Evolutionary conservation across 2,113 vertebrate genomes (phyloP), one percentile per base, ranked within the genome.

Genomic region (Sylvietta virens): DNA sequence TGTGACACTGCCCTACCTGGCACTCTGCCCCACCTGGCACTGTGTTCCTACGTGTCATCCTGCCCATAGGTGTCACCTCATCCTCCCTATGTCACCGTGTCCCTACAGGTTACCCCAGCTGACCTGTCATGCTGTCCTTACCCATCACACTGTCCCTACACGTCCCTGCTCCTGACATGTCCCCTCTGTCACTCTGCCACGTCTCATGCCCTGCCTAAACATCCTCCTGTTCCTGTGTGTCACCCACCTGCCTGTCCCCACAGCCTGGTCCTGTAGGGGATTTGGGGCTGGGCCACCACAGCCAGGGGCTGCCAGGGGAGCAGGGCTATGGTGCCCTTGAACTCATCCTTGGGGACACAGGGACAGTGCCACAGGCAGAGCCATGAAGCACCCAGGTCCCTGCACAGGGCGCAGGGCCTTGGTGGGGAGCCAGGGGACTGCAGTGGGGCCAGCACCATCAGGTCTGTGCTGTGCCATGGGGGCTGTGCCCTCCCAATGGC

Each of bases 41-140:
- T 13, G 5, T 0, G 23, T 76, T 67, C 72, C 73, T 57, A 1
- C 1, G 3, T n/a, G 69, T 9, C 79, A 58, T 27, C 57, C 23
- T 71, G 83, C 27, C 67, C 58, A 7, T 8, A 13, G 10, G 4
- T 12, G 65, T 33, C 64, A 81, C 57, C 44, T 26, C 13, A 22
- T 6, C n/a, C 53, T 78, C 35, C 47, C 54, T 23, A 1, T 30
- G 69, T 33, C 69, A 42, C 67, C 0, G 3, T 35, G 82, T 35
- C 65, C 64, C 62, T 14, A 0, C 12, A 2, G 44, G 53, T 21
- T 39, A 0, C 18, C 53, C 30, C 53, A 33, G 53, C 11, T 54
- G 54, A 56, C 54, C 14, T 57, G 54, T 42, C 69, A 31, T 4
- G 0, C 16, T n/a, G 61, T 33, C 80, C 53, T 54, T n/a, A 1